Conservation (phyloP, 2,888 invertebrate species). For the Thecocarcelia acutangulata region DNA sequence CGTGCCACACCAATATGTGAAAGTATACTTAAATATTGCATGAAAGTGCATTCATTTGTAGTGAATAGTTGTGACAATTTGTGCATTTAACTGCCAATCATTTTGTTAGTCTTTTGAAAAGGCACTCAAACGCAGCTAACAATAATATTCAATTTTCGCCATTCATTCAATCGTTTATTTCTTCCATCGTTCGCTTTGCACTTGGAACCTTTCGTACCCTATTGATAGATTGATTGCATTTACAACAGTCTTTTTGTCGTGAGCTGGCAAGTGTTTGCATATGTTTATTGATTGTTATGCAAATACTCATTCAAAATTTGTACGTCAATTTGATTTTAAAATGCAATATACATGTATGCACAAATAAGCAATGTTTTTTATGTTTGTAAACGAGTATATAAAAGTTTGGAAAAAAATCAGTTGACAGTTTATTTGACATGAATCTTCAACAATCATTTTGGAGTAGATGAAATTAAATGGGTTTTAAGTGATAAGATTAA, state of each 20-base stretch:
- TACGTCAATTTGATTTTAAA: neutral
- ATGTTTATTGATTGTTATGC: constrained; percentile 31
- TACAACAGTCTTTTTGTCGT: neutral
- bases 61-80: neutral
- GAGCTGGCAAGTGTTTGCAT: constrained; percentile 4
- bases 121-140: neutral
- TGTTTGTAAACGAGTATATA: too few relatives aligned
- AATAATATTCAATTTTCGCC: constrained; percentile 4
- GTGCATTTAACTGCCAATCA: constrained; percentile 30
- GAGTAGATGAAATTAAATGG: too few relatives aligned
- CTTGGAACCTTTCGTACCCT: neutral
- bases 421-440: too few relatives aligned
- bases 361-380: too few relatives aligned
- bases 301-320: neutral
- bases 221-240: neutral
- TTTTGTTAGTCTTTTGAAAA: constrained; percentile 6
- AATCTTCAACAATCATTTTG: too few relatives aligned
- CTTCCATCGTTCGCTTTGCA: neutral
- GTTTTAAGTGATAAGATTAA: too few relatives aligned
- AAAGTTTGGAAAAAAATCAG: too few relatives aligned
- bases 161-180: neutral
- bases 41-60: neutral
- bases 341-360: too few relatives aligned
- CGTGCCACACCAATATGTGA: too few relatives aligned
- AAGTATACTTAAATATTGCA: neutral